Evolutionary conservation across 2,113 vertebrate species (phyloP).

Genomic region (Rhegmatorhina hoffmannsi): DNA sequence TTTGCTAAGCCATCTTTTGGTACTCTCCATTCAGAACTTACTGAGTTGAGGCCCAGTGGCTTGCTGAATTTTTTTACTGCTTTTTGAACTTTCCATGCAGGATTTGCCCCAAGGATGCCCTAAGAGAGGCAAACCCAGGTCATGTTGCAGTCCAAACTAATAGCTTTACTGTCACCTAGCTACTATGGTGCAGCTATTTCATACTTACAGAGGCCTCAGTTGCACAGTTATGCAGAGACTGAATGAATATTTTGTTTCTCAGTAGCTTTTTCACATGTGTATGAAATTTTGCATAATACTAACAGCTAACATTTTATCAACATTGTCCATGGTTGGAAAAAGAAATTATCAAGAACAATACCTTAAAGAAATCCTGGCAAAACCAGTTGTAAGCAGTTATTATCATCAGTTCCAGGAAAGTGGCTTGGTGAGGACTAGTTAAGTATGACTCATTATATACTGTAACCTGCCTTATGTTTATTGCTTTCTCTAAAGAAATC

Average conservation of each 20-base stretch:
- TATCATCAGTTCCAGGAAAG: not conserved
- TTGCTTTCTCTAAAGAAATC: not conserved
- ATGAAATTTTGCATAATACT: not conserved
- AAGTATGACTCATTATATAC: not conserved
- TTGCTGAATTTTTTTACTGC: not conserved
- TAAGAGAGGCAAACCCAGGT: not conserved
- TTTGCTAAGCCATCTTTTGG: not conserved
- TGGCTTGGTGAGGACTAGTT: not conserved
- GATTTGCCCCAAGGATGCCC: not conserved
- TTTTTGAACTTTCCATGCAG: not conserved
- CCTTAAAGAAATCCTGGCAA: not conserved
- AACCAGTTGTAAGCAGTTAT: not conserved
- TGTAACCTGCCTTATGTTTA: not conserved
- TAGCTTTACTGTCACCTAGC: not conserved
- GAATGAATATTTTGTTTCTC: not conserved
- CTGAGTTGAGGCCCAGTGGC: not conserved
- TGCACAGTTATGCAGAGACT: fast-evolving
- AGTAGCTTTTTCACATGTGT: not conserved
- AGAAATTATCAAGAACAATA: not conserved
- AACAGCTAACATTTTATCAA: not conserved
- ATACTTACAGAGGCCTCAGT: not conserved
- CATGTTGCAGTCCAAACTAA: not conserved
- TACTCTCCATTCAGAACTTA: not conserved
- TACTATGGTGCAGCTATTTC: not conserved
- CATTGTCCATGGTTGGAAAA: not conserved